These are phyloP conservation scores for Brachyalestes nurse DNA, from an alignment of 2,797 vertebrate genomes.

Conservation along the genomic window DNA sequence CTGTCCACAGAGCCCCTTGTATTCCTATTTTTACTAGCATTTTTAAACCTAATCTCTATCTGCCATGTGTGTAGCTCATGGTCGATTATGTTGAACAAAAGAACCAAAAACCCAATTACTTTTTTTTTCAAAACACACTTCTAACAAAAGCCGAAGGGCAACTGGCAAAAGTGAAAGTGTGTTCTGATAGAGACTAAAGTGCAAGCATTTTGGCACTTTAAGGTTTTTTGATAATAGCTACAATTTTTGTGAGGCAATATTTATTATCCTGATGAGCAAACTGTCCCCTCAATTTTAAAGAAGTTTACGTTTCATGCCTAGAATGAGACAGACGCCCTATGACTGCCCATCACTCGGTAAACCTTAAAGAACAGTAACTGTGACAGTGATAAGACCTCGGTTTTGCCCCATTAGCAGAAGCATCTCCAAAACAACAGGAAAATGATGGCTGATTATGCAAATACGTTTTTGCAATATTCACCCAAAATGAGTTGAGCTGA, in stretches of 20 bases:
- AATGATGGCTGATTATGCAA: constrained; percentile 36
- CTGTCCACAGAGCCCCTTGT: too few relatives aligned
- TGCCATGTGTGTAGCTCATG: not conserved
- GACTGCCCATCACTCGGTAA: not conserved
- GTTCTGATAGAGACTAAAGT: not conserved
- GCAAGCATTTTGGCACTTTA: not conserved
- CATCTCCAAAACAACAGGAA: constrained; percentile 19
- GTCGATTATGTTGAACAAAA: not conserved
- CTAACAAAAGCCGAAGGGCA: too few relatives aligned
- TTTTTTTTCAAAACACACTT: not conserved
- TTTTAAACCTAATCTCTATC: not conserved
- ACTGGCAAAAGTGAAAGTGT: too few relatives aligned
- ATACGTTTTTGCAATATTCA: constrained; percentile 38
- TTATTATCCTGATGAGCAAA: not conserved
- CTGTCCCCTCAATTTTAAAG: too few relatives aligned
- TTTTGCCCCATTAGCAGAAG: not conserved
- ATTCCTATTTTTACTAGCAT: too few relatives aligned
- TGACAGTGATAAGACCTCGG: constrained; percentile 7
- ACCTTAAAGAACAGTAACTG: constrained; percentile 12
- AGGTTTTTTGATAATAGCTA: not conserved
- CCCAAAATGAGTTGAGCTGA: constrained; percentile 33
- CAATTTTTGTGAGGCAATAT: not conserved
- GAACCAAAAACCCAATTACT: too few relatives aligned
- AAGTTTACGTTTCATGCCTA: not conserved
- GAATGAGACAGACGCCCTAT: not conserved